Evolutionary conservation across 2,888 invertebrate species (phyloP).

Genomic region (Busseola fusca): DNA sequence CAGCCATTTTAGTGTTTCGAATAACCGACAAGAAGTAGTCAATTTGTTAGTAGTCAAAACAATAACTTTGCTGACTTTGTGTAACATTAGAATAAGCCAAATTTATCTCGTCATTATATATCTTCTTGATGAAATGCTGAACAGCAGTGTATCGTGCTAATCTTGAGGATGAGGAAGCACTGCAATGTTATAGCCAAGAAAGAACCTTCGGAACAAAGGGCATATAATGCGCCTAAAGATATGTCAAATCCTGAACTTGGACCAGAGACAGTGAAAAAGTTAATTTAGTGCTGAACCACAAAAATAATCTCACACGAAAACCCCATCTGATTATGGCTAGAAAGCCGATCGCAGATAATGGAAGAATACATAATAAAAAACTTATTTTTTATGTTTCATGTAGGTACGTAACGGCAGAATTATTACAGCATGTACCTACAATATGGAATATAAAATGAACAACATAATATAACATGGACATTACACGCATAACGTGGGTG

Average conservation of each 20-base stretch:
- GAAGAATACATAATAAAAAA: too few relatives aligned
- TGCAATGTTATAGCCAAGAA: too few relatives aligned
- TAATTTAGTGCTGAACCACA: too few relatives aligned
- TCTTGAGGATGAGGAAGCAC: too few relatives aligned
- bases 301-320: too few relatives aligned
- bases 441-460: conserved; percentile 1
- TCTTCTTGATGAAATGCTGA: neutral
- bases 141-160: neutral
- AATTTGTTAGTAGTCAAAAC: neutral
- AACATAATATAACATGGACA: conserved; percentile 10
- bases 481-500: conserved; percentile 1
- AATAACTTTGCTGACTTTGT: neutral
- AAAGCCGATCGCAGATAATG: too few relatives aligned
- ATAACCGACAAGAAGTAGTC: neutral
- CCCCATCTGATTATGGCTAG: too few relatives aligned
- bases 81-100: neutral
- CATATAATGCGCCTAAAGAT: too few relatives aligned
- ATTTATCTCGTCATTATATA: neutral
- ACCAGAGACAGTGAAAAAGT: too few relatives aligned
- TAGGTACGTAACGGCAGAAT: neutral
- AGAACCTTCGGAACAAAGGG: too few relatives aligned
- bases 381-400: neutral
- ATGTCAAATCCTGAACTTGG: too few relatives aligned
- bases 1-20: neutral
- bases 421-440: conserved; percentile 2